phyloP scores from a whole-genome alignment of 2,888 invertebrate genomes.

The Cheilosia variabilis region DNA sequence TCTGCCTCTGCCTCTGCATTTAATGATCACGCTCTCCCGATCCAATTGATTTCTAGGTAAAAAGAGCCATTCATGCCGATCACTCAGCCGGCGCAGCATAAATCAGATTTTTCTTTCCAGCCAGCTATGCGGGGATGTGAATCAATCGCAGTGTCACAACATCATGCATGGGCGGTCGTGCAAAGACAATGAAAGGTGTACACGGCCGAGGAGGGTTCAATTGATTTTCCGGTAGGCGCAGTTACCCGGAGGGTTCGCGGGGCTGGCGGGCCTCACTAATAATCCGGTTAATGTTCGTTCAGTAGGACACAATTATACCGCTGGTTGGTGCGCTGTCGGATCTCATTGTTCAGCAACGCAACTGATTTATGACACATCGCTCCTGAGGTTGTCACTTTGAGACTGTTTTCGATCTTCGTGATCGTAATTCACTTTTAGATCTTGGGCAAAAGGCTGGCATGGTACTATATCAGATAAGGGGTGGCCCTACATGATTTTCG shows the following conservation, averaged over 20 bases:
- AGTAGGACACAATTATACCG: slow-evolving; percentile 33
- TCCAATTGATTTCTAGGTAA: slow-evolving; percentile 36
- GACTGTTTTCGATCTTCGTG: slow-evolving; percentile 40
- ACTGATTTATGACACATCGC: slow-evolving; percentile 67
- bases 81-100: slow-evolving; percentile 56
- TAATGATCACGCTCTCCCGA: slow-evolving; percentile 32
- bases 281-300: slow-evolving; percentile 41
- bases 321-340: slow-evolving; percentile 13
- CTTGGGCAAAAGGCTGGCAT: slow-evolving; percentile 35
- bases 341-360: slow-evolving; percentile 33
- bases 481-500: slow-evolving; percentile 49
- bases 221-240: slow-evolving; percentile 58
- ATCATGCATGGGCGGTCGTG: slow-evolving; percentile 68
- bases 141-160: slow-evolving; percentile 62
- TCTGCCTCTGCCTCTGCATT: slow-evolving; percentile 21
- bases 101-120: slow-evolving; percentile 58
- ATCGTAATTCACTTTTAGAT: slow-evolving; percentile 58
- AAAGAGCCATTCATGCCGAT: slow-evolving; percentile 37
- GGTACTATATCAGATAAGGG: slow-evolving; percentile 41
- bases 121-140: slow-evolving; percentile 35
- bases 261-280: slow-evolving; percentile 33
- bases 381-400: slow-evolving; percentile 53
- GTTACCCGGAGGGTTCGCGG: slow-evolving; percentile 25
- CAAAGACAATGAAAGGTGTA: slow-evolving; percentile 47
- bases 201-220: slow-evolving; percentile 50